phyloP scores from a whole-genome alignment of 1,140 invertebrate species.

The Vanessa atalanta region DNA sequence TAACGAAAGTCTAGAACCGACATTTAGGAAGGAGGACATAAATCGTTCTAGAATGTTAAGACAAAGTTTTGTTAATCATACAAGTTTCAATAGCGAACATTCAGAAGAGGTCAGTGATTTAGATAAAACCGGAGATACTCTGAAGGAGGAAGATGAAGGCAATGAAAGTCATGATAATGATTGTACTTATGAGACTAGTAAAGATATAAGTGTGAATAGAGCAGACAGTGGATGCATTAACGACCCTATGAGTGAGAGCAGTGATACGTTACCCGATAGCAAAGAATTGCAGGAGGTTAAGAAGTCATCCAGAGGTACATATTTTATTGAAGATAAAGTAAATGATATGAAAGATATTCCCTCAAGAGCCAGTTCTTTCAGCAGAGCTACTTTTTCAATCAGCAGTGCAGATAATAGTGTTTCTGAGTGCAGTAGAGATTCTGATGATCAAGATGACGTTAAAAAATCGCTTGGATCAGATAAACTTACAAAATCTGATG shows the following conservation, averaged over 20 bases:
- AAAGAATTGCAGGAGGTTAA: neutral
- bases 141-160: constrained; percentile 35
- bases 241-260: neutral
- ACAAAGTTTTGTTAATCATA: constrained; percentile 40
- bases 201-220: constrained; percentile 13
- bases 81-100: constrained; percentile 28
- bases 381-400: constrained; percentile 28
- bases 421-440: neutral
- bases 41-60: constrained; percentile 50
- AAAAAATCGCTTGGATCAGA: constrained; percentile 2
- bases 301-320: constrained; percentile 2
- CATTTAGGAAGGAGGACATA: constrained; percentile 60
- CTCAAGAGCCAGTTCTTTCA: neutral
- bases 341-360: constrained; percentile 2
- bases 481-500: neutral
- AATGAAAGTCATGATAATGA: constrained; percentile 25
- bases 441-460: neutral
- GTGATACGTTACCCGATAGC: neutral
- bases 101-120: constrained; percentile 32
- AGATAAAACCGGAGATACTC: constrained; percentile 41
- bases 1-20: constrained; percentile 65
- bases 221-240: neutral
- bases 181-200: constrained; percentile 14
- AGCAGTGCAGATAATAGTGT: neutral
- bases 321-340: constrained; percentile 10